Base-by-base conservation (phyloP, 2,888 invertebrate species). In the Rhorus exstirpatorius region DNA sequence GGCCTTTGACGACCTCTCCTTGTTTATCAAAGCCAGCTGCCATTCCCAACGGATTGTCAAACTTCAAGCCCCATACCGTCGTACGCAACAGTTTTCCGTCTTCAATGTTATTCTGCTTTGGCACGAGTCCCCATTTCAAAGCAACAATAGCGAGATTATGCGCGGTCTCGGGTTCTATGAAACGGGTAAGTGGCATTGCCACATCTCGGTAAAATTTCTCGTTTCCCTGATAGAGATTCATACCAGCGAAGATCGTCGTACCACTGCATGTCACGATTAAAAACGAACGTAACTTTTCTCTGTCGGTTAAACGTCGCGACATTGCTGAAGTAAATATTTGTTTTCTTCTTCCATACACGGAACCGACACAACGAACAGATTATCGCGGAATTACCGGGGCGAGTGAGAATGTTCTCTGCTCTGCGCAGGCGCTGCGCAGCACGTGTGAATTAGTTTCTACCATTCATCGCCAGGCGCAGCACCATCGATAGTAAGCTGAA, bases 21-120 rank as follows among this genome's bases (percentile, higher is more conserved):
- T 99, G 96, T 93, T 99, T 99, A 93, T 99, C 99, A 93, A 99
- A 99, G 4, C 99, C 99, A 77, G 99, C 99, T 26, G 99, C 99
- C 89, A 99, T 96, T n/a, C 99, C 99, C 87, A 99, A 93, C 0
- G 99, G 99, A 94, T 98, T 99, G 72, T 94, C 94, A 82, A 99
- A 95, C 12, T 95, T 92, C 83, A 95, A 94, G 21, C 95, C 95
- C 92, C 97, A 96, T 60, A 98, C 94, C 71, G 93, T 94, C 0
- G 96, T 96, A 91, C 95, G 94, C 90, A 98, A 93, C 81, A 94
- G 92, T 26, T 94, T 91, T 1, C 96, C 94, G 93, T 98, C 97
- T 74, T 94, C 90, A 6, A 49, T 4, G 79, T 92, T 93, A 67
- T 89, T 93, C 87, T 95, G 94, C 84, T 93, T 92, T 10, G 97